Percentiles rank a stretch among this genome's conserved stretches.
phyloP scores from a whole-genome alignment of 2,797 vertebrate species.

The Enteromius viviparus region DNA sequence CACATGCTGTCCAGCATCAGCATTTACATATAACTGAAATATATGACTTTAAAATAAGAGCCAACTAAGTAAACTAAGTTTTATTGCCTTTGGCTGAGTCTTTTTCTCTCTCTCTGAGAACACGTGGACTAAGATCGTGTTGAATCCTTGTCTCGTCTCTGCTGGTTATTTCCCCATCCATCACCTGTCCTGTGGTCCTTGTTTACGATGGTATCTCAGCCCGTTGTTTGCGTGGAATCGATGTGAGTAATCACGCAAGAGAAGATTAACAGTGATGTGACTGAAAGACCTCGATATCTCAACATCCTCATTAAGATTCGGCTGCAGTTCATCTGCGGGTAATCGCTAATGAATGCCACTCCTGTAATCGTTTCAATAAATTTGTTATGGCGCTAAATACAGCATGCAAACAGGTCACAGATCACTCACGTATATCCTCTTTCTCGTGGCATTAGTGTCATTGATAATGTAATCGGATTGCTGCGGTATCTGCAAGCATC shows the following conservation, averaged over 20 bases:
- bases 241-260: constrained; percentile 28
- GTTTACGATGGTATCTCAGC: constrained; percentile 36
- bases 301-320: constrained; percentile 13
- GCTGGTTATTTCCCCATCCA: constrained; percentile 32
- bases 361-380: constrained; percentile 32
- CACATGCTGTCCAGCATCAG: constrained; percentile 54
- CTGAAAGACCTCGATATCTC: not conserved
- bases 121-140: not conserved
- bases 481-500: constrained; percentile 56
- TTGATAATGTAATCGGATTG: constrained; percentile 68
- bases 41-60: constrained; percentile 11
- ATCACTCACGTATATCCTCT: not conserved
- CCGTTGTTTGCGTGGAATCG: constrained; percentile 34
- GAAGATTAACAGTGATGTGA: constrained; percentile 32
- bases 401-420: not conserved
- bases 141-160: constrained; percentile 6
- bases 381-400: constrained; percentile 2
- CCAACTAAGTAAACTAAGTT: constrained; percentile 21
- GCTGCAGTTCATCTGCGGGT: constrained; percentile 11
- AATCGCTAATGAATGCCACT: constrained; percentile 13
- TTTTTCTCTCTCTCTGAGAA: not conserved
- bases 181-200: constrained; percentile 31
- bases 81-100: constrained; percentile 1
- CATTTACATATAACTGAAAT: constrained; percentile 42
- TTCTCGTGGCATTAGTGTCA: constrained; percentile 3